phyloP scores from a whole-genome alignment of 2,113 vertebrate species.

The Ammodytes marinus region DNA sequence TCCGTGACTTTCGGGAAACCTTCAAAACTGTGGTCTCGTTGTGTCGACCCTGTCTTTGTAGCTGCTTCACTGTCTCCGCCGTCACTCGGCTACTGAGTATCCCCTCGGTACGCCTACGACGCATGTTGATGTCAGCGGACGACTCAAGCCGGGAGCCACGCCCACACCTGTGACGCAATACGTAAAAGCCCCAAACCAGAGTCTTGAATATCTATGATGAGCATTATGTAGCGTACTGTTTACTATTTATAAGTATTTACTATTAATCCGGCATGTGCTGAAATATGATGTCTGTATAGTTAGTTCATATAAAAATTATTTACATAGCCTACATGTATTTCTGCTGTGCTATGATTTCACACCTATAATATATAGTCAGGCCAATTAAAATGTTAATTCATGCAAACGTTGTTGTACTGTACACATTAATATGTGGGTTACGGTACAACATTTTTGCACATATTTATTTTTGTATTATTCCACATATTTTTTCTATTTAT shows the following conservation, averaged over 20 bases:
- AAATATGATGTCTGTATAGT: too few species aligned
- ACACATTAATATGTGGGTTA: background rate
- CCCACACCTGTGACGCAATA: slow-evolving; percentile 61
- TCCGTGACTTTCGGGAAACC: background rate
- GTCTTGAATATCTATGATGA: background rate
- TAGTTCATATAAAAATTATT: too few species aligned
- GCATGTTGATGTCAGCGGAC: slow-evolving; percentile 49
- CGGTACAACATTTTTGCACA: too few species aligned
- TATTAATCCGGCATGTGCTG: too few species aligned
- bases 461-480: too few species aligned
- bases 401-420: background rate
- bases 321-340: background rate
- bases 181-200: background rate
- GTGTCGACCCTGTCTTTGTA: background rate
- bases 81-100: background rate
- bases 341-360: background rate
- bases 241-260: too few species aligned
- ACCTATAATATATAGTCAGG: background rate
- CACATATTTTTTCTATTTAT: too few species aligned
- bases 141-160: slow-evolving; percentile 23
- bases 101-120: slow-evolving; percentile 31
- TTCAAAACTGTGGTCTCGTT: background rate
- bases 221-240: too few species aligned
- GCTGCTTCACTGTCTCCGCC: background rate
- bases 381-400: background rate